Evolutionary conservation across 2,113 vertebrate genomes (phyloP), one percentile per base, ranked within the genome.

Genomic region (Semnornis frantzii): DNA sequence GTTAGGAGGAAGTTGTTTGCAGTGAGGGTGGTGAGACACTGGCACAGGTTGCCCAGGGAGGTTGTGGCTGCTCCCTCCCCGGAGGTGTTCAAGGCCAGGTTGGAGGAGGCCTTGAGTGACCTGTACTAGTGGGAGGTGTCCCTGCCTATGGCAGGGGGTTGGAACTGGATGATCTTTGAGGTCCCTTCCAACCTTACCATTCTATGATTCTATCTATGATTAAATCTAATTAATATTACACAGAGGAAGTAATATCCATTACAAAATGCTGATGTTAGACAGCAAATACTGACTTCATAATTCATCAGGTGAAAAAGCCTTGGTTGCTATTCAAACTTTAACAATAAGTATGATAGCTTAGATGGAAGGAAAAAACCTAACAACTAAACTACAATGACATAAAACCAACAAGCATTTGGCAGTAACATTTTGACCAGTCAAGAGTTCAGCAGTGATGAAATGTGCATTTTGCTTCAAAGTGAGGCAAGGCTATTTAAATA

Each of bases 361-460:
- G 54, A 93, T 50, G 59, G 84, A 55, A 82, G 94, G 95, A 48
- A 59, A 74, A 13, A 77, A 46, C 27, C 54, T 7, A 69, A 52
- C 42, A 50, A 50, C 20, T 15, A 50, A 50, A 50, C 21, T 23
- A 52, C 23, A 52, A 23, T 3, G 13, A 25, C 12, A 8, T 46
- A 30, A 59, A 66, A 55, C 5, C 13, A 44, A 55, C 15, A 7
- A 85, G 73, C 85, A 52, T 90, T 96, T 85, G 85, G 37, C 87
- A 95, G 91, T 97, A 95, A 94, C 94, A 90, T 97, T 97, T 97
- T 97, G 95, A 96, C 97, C 97, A 97, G 93, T 95, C 95, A 95
- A 93, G 89, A 97, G 94, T 87, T 95, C 79, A 72, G 57, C 79
- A 95, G 46, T 95, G 81, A 96, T 91, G 82, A 97, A 96, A 97